Evolutionary conservation across 2,888 invertebrate species (phyloP).

Genomic region (Pediacus dermestoides): DNA sequence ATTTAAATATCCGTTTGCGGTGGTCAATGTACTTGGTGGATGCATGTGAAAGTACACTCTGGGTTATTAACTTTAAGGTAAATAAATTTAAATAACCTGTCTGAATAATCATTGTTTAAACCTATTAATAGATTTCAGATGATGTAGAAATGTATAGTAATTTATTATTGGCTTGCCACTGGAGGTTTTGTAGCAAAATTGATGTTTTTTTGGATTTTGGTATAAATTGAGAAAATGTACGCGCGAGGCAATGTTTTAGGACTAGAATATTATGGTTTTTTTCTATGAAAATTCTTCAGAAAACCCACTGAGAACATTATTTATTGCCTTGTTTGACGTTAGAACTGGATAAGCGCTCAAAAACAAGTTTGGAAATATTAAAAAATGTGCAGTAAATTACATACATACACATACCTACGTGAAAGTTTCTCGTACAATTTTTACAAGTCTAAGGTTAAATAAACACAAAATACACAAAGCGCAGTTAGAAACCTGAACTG

Average conservation of each 20-base stretch:
- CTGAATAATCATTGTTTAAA: conserved; percentile 16
- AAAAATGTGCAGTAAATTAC: too few relatives aligned
- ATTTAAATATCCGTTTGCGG: conserved; percentile 13
- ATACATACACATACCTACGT: too few relatives aligned
- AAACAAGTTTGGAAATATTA: too few relatives aligned
- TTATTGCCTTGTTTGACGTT: neutral
- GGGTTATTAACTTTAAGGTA: conserved; percentile 13
- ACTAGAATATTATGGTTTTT: neutral
- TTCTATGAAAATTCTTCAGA: neutral
- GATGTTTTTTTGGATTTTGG: too few relatives aligned
- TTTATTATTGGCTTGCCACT: neutral
- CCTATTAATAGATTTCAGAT: too few relatives aligned
- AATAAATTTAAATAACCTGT: conserved; percentile 8
- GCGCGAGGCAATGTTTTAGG: conserved; percentile 1
- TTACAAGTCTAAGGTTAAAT: too few relatives aligned
- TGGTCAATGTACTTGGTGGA: conserved; percentile 27
- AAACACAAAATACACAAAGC: neutral
- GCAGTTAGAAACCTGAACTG: neutral
- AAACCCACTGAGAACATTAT: too few relatives aligned
- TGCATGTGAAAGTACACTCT: conserved; percentile 26
- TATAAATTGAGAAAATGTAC: too few relatives aligned
- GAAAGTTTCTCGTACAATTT: too few relatives aligned
- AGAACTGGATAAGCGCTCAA: too few relatives aligned
- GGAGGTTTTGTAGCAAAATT: too few relatives aligned
- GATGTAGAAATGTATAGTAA: neutral